Percentiles rank a stretch among this genome's conserved stretches.
These are phyloP conservation scores for Acipenser oxyrinchus DNA, from an alignment of 2,797 vertebrate species.

Conservation along the genomic window DNA sequence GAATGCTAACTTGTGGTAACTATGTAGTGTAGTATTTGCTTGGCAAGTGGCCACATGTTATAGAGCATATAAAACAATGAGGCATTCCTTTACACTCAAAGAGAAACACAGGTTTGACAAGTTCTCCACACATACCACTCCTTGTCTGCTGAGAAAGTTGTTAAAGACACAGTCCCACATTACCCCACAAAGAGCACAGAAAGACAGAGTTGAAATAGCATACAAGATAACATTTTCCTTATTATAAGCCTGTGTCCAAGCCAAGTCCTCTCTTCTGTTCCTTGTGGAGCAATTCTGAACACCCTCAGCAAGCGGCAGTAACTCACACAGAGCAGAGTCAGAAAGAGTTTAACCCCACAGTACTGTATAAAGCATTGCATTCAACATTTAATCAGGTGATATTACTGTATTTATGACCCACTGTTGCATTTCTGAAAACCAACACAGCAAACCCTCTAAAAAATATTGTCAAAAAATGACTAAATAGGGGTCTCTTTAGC, in stretches of 20 bases:
- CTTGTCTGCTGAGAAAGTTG: background rate
- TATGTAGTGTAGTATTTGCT: constrained; percentile 56
- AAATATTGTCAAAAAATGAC: too few species aligned
- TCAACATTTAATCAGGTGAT: too few species aligned
- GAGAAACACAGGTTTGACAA: constrained; percentile 15
- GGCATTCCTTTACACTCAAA: constrained; percentile 46
- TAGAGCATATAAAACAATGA: constrained; percentile 61
- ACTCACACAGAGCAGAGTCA: background rate
- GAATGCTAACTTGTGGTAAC: constrained; percentile 59
- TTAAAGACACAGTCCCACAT: too few species aligned
- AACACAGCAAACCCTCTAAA: too few species aligned
- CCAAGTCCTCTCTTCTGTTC: constrained; percentile 11
- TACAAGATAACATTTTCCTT: constrained; percentile 7
- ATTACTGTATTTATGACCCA: too few species aligned
- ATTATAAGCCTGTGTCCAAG: constrained; percentile 4
- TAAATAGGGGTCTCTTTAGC: too few species aligned
- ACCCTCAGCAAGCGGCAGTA: background rate
- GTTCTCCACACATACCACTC: constrained; percentile 9
- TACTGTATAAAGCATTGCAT: too few species aligned
- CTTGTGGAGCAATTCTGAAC: constrained; percentile 5
- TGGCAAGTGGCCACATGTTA: constrained; percentile 62
- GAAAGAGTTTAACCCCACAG: too few species aligned
- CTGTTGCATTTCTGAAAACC: too few species aligned
- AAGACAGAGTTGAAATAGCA: constrained; percentile 3
- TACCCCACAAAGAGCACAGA: background rate